Evolutionary conservation across 2,797 vertebrate genomes (phyloP).

Genomic region (Dallia pectoralis): DNA sequence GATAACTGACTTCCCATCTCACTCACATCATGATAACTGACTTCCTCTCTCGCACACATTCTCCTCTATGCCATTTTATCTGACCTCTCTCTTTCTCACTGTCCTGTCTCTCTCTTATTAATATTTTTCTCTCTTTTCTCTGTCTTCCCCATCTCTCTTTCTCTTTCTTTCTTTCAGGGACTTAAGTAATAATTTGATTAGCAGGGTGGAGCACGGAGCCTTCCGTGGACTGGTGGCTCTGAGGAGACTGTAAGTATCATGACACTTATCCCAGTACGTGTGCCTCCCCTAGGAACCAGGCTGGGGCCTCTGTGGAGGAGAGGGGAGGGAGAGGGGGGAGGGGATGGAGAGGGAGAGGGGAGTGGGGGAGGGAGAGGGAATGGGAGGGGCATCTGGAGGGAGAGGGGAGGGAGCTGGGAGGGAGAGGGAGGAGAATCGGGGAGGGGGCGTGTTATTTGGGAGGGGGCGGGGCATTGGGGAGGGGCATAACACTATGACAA

Average conservation of each 20-base stretch:
- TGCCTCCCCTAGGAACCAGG: constrained; percentile 38
- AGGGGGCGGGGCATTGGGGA: neutral
- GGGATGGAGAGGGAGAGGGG: neutral
- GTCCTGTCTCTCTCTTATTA: constrained; percentile 37
- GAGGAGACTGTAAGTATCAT: constrained; percentile 86
- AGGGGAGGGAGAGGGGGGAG: constrained; percentile 22
- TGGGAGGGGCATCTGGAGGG: neutral
- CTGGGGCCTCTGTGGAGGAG: constrained; percentile 42
- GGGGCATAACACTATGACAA: neutral
- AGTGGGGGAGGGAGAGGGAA: constrained; percentile 22
- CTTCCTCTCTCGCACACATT: neutral
- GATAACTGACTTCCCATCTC: no score
- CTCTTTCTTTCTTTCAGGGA: constrained; percentile 71
- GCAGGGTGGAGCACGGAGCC: constrained; percentile 88
- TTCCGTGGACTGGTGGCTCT: constrained; percentile 87
- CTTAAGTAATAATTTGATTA: constrained; percentile 94
- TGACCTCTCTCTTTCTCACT: constrained; percentile 30
- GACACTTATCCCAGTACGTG: constrained; percentile 28
- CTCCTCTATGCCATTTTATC: neutral
- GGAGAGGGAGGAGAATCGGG: constrained; percentile 23
- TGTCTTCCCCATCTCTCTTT: neutral
- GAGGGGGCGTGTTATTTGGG: no score
- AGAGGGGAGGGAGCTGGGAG: constrained; percentile 14
- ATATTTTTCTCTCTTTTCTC: constrained; percentile 48
- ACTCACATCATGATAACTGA: neutral